These are phyloP conservation scores for Syngnathus floridae DNA, from an alignment of 2,113 vertebrate genomes.

Conservation along the genomic window DNA sequence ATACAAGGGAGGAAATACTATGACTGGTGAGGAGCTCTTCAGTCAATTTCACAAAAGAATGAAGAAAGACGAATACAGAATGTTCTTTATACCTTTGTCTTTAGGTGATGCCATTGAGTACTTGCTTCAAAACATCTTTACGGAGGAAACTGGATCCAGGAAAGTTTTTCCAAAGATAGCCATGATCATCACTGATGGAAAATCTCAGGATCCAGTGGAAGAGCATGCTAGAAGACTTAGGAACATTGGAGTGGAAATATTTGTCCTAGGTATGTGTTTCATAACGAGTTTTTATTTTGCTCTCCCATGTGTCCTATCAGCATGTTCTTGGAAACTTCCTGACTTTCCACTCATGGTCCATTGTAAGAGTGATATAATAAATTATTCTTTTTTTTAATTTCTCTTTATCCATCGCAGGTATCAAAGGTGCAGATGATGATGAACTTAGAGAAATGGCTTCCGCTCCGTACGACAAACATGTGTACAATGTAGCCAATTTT, in stretches of 20 bases:
- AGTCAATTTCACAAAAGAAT: not conserved
- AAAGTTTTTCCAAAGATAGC: conserved; percentile 93
- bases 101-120: conserved; percentile 90
- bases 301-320: conserved; percentile 31
- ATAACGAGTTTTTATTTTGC: conserved; percentile 37
- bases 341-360: conserved; percentile 45
- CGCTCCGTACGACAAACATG: conserved; percentile 81
- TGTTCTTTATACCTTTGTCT: not conserved
- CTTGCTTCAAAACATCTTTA: conserved; percentile 86
- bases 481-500: conserved; percentile 95
- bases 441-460: conserved; percentile 92
- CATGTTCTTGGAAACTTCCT: conserved; percentile 46
- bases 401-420: conserved; percentile 72
- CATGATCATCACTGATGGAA: conserved; percentile 97
- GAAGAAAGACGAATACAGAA: not conserved
- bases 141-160: conserved; percentile 83
- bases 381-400: not conserved
- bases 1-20: conserved; percentile 98
- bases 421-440: conserved; percentile 96
- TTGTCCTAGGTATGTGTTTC: conserved; percentile 85
- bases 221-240: conserved; percentile 86
- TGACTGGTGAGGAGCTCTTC: conserved; percentile 78
- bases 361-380: conserved; percentile 3
- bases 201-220: conserved; percentile 95
- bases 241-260: conserved; percentile 90